phyloP scores from a whole-genome alignment of 2,113 vertebrate genomes.

The Nothobranchius furzeri region DNA sequence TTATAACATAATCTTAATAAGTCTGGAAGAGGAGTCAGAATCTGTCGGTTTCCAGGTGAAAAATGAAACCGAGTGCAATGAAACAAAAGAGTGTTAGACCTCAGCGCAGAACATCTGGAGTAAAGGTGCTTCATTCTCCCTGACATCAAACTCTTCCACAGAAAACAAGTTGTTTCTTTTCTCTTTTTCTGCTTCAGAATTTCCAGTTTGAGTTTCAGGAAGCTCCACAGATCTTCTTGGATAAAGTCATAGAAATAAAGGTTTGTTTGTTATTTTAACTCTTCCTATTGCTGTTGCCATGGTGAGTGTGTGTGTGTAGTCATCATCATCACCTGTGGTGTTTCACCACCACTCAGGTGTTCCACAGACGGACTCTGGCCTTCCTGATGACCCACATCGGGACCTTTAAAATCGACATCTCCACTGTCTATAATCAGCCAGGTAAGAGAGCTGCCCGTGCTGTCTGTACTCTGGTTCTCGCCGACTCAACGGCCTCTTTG shows the following conservation, averaged over 20 bases:
- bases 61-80: background rate
- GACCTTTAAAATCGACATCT: constrained; percentile 90
- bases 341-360: constrained; percentile 78
- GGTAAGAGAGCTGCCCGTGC: constrained; percentile 73
- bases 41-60: too few relatives aligned
- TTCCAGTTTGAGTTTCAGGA: constrained; percentile 94
- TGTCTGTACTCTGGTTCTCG: background rate
- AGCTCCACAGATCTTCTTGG: constrained; percentile 83
- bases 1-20: too few relatives aligned
- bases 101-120: background rate
- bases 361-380: constrained; percentile 87
- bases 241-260: constrained; percentile 89
- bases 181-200: constrained; percentile 78
- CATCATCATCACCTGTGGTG: background rate
- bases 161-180: background rate
- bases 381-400: constrained; percentile 88
- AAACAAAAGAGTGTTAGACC: background rate
- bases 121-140: too few relatives aligned
- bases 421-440: constrained; percentile 86
- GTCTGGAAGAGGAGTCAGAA: background rate
- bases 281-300: background rate
- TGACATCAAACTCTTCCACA: background rate
- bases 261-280: constrained; percentile 70
- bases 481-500: constrained; percentile 13
- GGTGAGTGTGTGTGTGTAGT: background rate